Percentiles rank a stretch among this genome's conserved stretches.
Conservation (phyloP, 2,113 vertebrate genomes). For the Chunga burmeisteri region DNA sequence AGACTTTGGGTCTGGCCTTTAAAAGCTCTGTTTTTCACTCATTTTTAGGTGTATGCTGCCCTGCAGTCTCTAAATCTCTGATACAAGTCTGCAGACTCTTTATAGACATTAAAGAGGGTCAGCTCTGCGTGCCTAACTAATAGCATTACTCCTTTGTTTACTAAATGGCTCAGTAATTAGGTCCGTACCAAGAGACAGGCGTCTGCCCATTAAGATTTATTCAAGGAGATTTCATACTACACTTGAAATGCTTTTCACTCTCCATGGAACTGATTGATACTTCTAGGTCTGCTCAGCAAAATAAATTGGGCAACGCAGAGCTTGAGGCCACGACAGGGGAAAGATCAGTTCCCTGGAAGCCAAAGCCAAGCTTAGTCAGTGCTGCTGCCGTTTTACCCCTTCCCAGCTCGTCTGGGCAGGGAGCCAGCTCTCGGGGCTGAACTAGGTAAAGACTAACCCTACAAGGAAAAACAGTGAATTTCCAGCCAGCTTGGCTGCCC, state of each 20-base stretch:
- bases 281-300: background rate
- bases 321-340: background rate
- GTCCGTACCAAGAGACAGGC: background rate
- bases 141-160: slow-evolving; percentile 17
- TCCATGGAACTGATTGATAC: background rate
- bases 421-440: background rate
- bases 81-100: background rate
- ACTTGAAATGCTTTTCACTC: background rate
- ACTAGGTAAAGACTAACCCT: background rate
- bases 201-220: background rate
- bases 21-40: background rate
- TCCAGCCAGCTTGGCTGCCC: background rate
- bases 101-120: background rate
- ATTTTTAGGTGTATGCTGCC: background rate
- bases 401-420: background rate
- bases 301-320: background rate
- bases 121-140: background rate
- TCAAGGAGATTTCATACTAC: background rate
- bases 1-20: background rate
- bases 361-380: slow-evolving; percentile 41
- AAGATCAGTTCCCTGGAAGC: slow-evolving; percentile 7
- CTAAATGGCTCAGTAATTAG: background rate
- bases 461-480: background rate
- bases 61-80: background rate
- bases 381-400: background rate